Percentiles rank a stretch among this genome's conserved stretches.
Conservation (phyloP, 2,888 invertebrate genomes). For the Tetramorium bicarinatum region DNA sequence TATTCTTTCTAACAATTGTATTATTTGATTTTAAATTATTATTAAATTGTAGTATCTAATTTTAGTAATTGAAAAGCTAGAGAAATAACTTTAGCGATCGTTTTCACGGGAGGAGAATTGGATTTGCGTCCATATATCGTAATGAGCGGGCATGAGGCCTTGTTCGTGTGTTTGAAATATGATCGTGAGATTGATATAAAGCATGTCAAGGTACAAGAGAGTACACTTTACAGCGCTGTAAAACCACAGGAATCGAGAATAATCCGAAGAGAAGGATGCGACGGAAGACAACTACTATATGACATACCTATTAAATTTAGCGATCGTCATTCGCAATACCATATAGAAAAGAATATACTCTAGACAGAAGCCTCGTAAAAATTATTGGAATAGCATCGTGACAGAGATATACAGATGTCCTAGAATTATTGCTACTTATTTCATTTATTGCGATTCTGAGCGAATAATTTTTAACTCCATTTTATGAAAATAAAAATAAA, state of each 20-base stretch:
- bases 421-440: neutral
- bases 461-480: neutral
- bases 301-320: constrained; percentile 47
- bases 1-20: neutral
- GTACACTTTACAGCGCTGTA: constrained; percentile 78
- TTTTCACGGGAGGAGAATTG: neutral
- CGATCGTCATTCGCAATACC: constrained; percentile 56
- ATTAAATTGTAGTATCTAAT: neutral
- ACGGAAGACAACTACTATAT: constrained; percentile 61
- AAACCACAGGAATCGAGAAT: constrained; percentile 73
- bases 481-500: neutral
- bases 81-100: neutral
- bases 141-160: constrained; percentile 37
- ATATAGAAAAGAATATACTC: constrained; percentile 15
- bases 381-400: neutral
- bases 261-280: constrained; percentile 67
- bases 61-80: neutral
- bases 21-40: neutral
- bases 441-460: neutral
- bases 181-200: constrained; percentile 78
- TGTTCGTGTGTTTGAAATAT: constrained; percentile 76
- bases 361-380: neutral
- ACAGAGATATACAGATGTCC: neutral
- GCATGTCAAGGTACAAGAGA: constrained; percentile 69
- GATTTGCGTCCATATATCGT: constrained; percentile 29